Evolutionary conservation across 2,113 vertebrate genomes (phyloP), one percentile per base, ranked within the genome.

Genomic region (Gracilinanus agilis): DNA sequence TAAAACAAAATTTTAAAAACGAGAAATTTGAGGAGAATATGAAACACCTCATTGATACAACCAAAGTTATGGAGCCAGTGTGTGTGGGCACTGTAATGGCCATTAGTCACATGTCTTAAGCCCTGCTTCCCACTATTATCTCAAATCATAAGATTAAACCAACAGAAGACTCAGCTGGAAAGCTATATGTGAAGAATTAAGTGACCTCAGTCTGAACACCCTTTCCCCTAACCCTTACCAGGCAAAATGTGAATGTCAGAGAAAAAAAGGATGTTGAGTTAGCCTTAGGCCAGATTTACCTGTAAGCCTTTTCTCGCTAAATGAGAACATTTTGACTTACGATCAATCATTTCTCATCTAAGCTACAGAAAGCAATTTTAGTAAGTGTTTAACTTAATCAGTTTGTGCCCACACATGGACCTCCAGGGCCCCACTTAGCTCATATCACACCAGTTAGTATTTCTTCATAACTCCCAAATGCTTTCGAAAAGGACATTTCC

Each of bases 341-440:
- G 53, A 93, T 94, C 92, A 54, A 9, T 96, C 95, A 88, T 55
- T 49, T 90, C 88, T 67, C 61, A 24, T 54, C 61, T 88, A 91
- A 67, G 54, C 92, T 44, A 44, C 67, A 90, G 94, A 96, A 96
- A 94, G 88, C 94, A 94, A 24, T 96, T 95, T 96, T 95, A 92
- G 29, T 29, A 54, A 91, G 53, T 55, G 61, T 24, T 55, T 29
- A 5, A 8, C 27, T 94, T 95, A 94, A 94, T 56, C 93, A 90
- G 44, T 34, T 93, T 92, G 54, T 44, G 44, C 53, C 55, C 88
- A 83, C 88, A 0, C 9, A 8, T 2, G 58, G 44, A 61, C 40
- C 13, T 55, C 21, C 55, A 53, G 25, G 27, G 27, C n/a, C 93
- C 49, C 24, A 9, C 55, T 93, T 89, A 88, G 83, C 89, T 27